phyloP scores from a whole-genome alignment of 2,888 invertebrate species.

The Gortyna flavago region DNA sequence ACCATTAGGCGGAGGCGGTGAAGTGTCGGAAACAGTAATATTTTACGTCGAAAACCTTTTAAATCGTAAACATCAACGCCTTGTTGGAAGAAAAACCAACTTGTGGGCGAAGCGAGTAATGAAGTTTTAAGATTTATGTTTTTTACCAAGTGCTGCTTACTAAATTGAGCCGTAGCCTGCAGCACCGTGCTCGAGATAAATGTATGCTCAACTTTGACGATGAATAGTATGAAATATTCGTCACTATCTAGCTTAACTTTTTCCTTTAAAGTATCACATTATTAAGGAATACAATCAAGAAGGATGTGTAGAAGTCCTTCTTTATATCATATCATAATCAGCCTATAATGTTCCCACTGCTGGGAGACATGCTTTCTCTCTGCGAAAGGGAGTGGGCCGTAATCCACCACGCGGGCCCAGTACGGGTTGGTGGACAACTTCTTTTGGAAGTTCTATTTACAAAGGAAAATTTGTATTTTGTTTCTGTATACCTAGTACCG shows the following conservation, averaged over 20 bases:
- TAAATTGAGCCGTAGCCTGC: slow-evolving; percentile 59
- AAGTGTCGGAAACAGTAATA: slow-evolving; percentile 84
- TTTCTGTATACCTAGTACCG: not conserved
- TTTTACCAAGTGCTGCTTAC: slow-evolving; percentile 74
- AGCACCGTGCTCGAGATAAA: slow-evolving; percentile 48
- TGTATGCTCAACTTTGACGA: slow-evolving; percentile 49
- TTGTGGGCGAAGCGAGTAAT: slow-evolving; percentile 79
- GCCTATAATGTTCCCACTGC: not conserved
- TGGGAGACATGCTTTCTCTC: too few relatives aligned
- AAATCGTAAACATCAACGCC: slow-evolving; percentile 86
- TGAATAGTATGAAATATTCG: slow-evolving; percentile 37
- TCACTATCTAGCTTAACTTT: slow-evolving; percentile 17
- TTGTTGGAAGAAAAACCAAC: slow-evolving; percentile 81
- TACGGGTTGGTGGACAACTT: too few relatives aligned
- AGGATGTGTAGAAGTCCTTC: not conserved
- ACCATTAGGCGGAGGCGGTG: slow-evolving; percentile 70
- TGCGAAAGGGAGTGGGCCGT: not conserved
- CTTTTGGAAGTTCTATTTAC: not conserved
- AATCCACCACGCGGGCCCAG: not conserved
- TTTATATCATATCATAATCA: not conserved
- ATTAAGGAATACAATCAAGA: slow-evolving; percentile 2
- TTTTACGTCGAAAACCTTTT: slow-evolving; percentile 88
- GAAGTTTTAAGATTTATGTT: slow-evolving; percentile 85
- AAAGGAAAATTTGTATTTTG: not conserved
- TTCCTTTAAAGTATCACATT: not conserved